Base-by-base conservation (phyloP, 2,113 vertebrate genomes). In the Gymnocephalus cernua region DNA sequence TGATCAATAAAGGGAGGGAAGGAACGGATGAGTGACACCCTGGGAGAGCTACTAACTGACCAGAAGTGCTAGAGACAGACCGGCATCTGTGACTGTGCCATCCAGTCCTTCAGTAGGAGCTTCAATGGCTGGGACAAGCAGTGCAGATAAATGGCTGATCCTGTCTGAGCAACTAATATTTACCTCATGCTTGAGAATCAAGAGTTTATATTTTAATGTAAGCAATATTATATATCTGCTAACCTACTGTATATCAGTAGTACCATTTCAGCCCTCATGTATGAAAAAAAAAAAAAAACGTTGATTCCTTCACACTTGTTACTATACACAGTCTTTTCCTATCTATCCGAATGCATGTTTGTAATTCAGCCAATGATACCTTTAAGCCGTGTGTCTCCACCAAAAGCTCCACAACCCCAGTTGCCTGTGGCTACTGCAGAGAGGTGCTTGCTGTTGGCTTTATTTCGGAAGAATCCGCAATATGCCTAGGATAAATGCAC, bases 361-460 rank as follows among this genome's bases (percentile, higher is more conserved):
- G 29, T 71, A 62, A 67, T 72, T 83, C 47, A 83, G 35, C 15
- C 2, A 65, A 57, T 45, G 27, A 21, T 93, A 99, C 98, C 97
- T 98, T 99, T 99, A 89, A 99, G 95, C 76, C 96, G 92, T 11
- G 97, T 95, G 90, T 99, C 97, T 71, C 98, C 98, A 18, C 98
- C 96, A 88, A 99, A 99, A 69, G 96, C 98, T 85, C 98, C 98
- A 57, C 98, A 99, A 38, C 98, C 98, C 98, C 98, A 99, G 96
- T 99, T 99, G 77, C 98, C 98, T 0, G 98, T 99, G 57, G 98
- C 98, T 47, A 99, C 90, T 19, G 98, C 97, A 85, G 98, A 96
- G 83, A 99, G 96, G 44, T 97, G 95, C 50, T 96, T 94, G 45
- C 94, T 91, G 84, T 96, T 93, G 75, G 93, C 66, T 0, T 92